Evolutionary conservation across 2,888 invertebrate genomes (phyloP), one percentile per base, ranked within the genome.

Genomic region (Mesoligia furuncula): DNA sequence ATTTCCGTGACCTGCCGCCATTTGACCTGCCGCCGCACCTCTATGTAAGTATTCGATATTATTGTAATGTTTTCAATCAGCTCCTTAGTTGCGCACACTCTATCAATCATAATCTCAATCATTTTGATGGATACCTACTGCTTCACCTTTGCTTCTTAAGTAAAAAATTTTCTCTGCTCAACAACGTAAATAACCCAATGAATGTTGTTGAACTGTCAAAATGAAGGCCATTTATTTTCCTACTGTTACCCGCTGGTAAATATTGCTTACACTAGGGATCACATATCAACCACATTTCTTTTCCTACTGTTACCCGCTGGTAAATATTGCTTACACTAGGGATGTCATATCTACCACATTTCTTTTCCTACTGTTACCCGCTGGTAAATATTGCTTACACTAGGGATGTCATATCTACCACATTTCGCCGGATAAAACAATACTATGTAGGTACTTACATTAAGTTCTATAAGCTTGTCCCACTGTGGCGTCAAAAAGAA

Each of bases 401-500:
- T 59, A 17, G 57, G 20, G 31, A 73, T 20, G 6, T 59, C 45
- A 27, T 27, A 45, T 20, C 20, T 51, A 8, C 2, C 48, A 31
- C 4, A 24, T 51, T 24, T 8, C 5, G 5, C 24, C 11, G 17
- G 9, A 42, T 51, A 73, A n/a, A 64, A 42, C 11, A 62, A 11
- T 39, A 24, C 54, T 15, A 45, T 61, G 8, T 27, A n/a, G 6
- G 31, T 62, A 92, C 96, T 95, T 95, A 98, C 98, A 88, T 97
- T 97, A 15, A 98, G 97, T 88, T 98, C 97, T 5, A 97, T 91
- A 1, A 99, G 97, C 92, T 98, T 98, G 0, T 97, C 95, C 98
- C 99, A 99, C 83, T 98, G 97, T 0, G 99, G 98, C 75, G 97
- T 97, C 75, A 99, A 95, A 91, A 99, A 99, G 95, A 98, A 98